These are phyloP conservation scores for Germaria angustata DNA, from an alignment of 2,888 invertebrate genomes.

Conservation along the genomic window DNA sequence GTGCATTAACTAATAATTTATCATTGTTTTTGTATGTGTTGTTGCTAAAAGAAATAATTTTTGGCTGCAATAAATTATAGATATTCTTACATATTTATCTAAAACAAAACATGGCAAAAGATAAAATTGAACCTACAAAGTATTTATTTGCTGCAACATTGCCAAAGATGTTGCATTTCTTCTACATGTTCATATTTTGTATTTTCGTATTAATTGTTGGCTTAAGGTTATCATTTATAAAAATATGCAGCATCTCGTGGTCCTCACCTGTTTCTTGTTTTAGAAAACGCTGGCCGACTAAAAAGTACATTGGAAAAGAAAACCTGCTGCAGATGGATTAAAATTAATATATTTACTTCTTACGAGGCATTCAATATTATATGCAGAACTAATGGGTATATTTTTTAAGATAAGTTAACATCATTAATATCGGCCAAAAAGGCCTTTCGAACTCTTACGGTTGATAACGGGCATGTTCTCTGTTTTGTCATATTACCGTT, in stretches of 20 bases:
- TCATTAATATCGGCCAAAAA: too few relatives aligned
- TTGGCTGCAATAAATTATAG: neutral
- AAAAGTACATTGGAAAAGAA: neutral
- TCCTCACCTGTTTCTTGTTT: neutral
- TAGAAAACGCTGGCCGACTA: neutral
- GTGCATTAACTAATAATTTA: neutral
- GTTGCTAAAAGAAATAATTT: neutral
- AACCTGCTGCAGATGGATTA: too few relatives aligned
- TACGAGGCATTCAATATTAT: too few relatives aligned
- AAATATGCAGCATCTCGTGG: neutral
- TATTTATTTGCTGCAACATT: neutral
- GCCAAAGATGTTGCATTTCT: neutral
- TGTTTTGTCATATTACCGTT: too few relatives aligned
- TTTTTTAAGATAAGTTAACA: too few relatives aligned
- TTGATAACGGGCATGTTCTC: too few relatives aligned
- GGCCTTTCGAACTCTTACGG: too few relatives aligned
- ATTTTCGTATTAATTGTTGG: conserved; percentile 60
- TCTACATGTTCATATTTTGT: conserved; percentile 38
- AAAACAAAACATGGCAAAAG: neutral
- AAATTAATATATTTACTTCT: too few relatives aligned
- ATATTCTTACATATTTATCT: neutral
- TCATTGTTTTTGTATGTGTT: neutral
- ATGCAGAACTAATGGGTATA: too few relatives aligned
- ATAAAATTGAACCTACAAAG: neutral
- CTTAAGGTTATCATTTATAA: conserved; percentile 53